Evolutionary conservation across 30 jellyfish, hydroid and myxozoan genomes (phyloP).

Genomic region (Sanderia malayensis): DNA sequence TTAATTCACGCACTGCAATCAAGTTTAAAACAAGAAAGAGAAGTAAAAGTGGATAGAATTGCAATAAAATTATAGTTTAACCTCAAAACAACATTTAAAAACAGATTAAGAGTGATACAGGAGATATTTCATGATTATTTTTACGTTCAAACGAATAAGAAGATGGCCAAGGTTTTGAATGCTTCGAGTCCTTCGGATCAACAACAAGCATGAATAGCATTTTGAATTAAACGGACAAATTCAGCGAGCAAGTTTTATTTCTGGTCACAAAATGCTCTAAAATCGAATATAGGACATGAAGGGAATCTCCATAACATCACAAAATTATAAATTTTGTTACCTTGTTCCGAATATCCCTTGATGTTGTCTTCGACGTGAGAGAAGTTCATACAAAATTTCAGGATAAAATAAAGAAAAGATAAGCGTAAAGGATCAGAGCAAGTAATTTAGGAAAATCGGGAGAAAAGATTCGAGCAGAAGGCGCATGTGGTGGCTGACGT

Average conservation of each 20-base stretch:
- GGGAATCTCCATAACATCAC: constrained; percentile 27
- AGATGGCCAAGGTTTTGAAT: constrained; percentile 45
- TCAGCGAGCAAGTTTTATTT: constrained; percentile 3
- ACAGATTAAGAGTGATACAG: not conserved
- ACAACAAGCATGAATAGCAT: constrained; percentile 68
- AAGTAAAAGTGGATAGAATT: constrained; percentile 35
- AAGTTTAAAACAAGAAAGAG: constrained; percentile 32
- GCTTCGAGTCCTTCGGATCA: constrained; percentile 63
- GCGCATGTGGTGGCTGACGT: constrained; percentile 98
- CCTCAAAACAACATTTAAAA: constrained; percentile 17
- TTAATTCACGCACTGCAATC: constrained; percentile 88
- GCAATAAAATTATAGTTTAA: constrained; percentile 19
- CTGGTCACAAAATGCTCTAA: not conserved
- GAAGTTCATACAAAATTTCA: constrained; percentile 57
- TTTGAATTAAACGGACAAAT: constrained; percentile 58
- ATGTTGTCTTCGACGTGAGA: constrained; percentile 24
- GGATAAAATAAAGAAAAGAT: constrained; percentile 75
- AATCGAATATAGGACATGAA: not conserved
- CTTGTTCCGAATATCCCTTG: constrained; percentile 19
- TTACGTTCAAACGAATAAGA: not conserved
- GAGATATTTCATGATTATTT: not conserved
- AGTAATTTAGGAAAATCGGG: constrained; percentile 84
- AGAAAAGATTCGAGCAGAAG: constrained; percentile 78
- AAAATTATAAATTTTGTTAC: constrained; percentile 9
- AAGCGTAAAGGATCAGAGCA: constrained; percentile 77